These are phyloP conservation scores for Nothocercus nigrocapillus DNA, from an alignment of 2,113 vertebrate species.

Conservation along the genomic window DNA sequence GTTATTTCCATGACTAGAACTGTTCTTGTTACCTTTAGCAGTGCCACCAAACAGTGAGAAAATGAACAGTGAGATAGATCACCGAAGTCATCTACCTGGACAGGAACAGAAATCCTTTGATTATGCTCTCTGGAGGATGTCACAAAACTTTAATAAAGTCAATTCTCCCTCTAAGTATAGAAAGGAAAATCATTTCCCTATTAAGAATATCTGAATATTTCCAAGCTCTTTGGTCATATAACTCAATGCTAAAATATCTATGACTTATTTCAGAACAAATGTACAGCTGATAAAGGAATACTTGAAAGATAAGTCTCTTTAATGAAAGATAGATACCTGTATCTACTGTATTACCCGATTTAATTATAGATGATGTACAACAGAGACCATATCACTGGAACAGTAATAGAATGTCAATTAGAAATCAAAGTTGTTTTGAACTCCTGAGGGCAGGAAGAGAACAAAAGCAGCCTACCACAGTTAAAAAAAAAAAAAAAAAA, in stretches of 20 bases:
- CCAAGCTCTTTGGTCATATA: not conserved
- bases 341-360: not conserved
- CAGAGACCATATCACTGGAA: not conserved
- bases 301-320: slow-evolving; percentile 14
- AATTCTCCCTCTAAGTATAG: not conserved
- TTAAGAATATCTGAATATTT: not conserved
- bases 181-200: not conserved
- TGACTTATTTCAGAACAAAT: slow-evolving; percentile 10
- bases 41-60: not conserved
- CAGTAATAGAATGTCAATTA: not conserved
- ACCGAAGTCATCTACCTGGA: not conserved
- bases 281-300: not conserved
- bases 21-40: not conserved
- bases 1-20: not conserved
- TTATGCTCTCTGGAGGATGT: not conserved
- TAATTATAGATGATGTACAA: slow-evolving; percentile 4
- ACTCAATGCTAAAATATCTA: not conserved
- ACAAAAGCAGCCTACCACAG: not conserved
- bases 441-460: not conserved
- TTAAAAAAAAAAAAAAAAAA: not conserved
- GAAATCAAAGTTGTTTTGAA: not conserved
- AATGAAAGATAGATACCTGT: not conserved
- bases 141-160: not conserved
- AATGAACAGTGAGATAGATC: not conserved
- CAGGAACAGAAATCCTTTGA: not conserved